These are phyloP conservation scores for Xenops minutus DNA, from an alignment of 2,797 vertebrate genomes.

Conservation along the genomic window DNA sequence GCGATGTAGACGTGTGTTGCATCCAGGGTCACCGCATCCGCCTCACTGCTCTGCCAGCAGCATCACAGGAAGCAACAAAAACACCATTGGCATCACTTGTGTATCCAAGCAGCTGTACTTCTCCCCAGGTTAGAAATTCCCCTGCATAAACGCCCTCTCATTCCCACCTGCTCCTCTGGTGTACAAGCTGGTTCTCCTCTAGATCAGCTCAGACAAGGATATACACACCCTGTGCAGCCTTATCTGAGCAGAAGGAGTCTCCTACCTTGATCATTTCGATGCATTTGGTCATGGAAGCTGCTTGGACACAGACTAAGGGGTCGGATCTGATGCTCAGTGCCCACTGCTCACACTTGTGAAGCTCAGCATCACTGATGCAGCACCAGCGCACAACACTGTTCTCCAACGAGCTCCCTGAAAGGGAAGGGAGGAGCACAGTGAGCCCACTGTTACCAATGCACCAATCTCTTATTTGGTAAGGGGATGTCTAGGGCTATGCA, in stretches of 20 bases:
- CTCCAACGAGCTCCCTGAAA: conserved; percentile 87
- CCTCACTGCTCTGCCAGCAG: conserved; percentile 84
- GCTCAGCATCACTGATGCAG: conserved; percentile 88
- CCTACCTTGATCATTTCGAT: conserved; percentile 89
- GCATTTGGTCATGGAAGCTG: conserved; percentile 83
- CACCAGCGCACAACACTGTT: conserved; percentile 92
- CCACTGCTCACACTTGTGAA: conserved; percentile 90
- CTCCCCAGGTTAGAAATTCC: neutral
- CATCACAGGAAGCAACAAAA: neutral
- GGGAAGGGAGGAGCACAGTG: neutral
- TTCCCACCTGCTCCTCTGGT: neutral
- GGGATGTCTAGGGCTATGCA: neutral
- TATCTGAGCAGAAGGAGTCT: neutral
- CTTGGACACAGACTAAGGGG: conserved; percentile 87
- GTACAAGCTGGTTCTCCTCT: neutral
- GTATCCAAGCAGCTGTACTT: neutral
- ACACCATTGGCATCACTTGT: neutral
- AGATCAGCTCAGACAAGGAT: neutral
- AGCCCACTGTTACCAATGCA: neutral
- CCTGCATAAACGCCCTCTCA: neutral
- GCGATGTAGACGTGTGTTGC: conserved; percentile 88
- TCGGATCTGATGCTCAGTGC: conserved; percentile 86
- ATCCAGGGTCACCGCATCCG: conserved; percentile 88
- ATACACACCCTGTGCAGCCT: neutral
- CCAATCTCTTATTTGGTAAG: neutral